phyloP scores from a whole-genome alignment of 2,113 vertebrate species.

The Sula dactylatra region DNA sequence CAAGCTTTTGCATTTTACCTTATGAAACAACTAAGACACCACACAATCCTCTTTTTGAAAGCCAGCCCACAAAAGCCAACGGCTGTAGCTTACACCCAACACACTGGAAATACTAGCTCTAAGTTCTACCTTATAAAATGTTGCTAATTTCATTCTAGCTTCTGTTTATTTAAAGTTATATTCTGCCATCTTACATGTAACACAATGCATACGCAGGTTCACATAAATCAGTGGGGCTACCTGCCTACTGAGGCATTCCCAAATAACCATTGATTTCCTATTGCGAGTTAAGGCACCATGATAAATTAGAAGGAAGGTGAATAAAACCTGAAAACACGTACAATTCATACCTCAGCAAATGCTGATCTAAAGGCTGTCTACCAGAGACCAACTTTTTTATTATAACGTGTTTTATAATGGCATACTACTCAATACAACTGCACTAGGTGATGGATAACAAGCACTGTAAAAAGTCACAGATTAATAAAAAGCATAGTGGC shows the following conservation, averaged over 20 bases:
- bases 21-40: background rate
- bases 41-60: background rate
- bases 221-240: background rate
- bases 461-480: background rate
- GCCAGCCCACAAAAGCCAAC: accelerated
- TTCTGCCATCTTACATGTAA: background rate
- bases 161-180: background rate
- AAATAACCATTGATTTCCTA: background rate
- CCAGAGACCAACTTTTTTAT: background rate
- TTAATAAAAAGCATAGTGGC: background rate
- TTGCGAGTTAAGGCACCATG: background rate
- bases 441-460: background rate
- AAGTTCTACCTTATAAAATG: background rate
- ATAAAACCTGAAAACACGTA: background rate
- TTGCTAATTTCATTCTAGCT: background rate
- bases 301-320: background rate
- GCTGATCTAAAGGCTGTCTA: background rate
- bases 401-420: background rate
- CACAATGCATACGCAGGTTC: background rate
- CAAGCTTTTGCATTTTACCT: background rate
- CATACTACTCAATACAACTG: background rate
- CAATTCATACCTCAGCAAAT: background rate
- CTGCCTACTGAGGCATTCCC: background rate
- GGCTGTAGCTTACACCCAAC: background rate
- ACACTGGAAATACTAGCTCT: background rate